Evolutionary conservation across 2,797 vertebrate species (phyloP).

Genomic region (Garrulus glandarius): DNA sequence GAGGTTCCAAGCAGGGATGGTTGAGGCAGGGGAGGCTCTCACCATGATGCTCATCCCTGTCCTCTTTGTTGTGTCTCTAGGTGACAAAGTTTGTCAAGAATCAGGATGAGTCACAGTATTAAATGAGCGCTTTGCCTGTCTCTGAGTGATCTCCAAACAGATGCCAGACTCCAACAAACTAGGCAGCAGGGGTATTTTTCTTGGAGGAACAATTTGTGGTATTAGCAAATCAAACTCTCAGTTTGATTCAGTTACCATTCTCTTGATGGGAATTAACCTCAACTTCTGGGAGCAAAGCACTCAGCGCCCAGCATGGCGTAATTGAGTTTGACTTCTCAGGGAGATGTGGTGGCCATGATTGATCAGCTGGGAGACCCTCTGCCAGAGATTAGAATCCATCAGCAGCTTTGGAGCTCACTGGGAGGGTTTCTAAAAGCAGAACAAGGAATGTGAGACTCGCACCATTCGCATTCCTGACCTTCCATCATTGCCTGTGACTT

Average conservation of each 20-base stretch:
- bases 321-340: conserved; percentile 1
- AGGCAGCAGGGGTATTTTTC: neutral
- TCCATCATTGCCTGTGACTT: neutral
- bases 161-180: neutral
- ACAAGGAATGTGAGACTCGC: neutral
- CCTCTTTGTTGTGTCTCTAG: neutral
- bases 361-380: neutral
- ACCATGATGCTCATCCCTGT: neutral
- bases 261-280: conserved; percentile 48
- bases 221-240: conserved; percentile 12
- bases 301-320: rapidly evolving
- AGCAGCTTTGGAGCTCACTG: neutral
- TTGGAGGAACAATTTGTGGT: neutral
- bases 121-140: neutral
- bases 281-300: neutral
- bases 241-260: too few species aligned
- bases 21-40: neutral
- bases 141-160: neutral
- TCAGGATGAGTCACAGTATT: neutral
- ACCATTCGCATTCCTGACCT: rapidly evolving
- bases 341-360: neutral
- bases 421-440: neutral
- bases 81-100: neutral
- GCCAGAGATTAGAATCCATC: neutral
- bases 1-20: neutral